Percentiles rank a stretch among this genome's conserved stretches.
Conservation (phyloP, 2,888 invertebrate species). For the Lydus trimaculatus region DNA sequence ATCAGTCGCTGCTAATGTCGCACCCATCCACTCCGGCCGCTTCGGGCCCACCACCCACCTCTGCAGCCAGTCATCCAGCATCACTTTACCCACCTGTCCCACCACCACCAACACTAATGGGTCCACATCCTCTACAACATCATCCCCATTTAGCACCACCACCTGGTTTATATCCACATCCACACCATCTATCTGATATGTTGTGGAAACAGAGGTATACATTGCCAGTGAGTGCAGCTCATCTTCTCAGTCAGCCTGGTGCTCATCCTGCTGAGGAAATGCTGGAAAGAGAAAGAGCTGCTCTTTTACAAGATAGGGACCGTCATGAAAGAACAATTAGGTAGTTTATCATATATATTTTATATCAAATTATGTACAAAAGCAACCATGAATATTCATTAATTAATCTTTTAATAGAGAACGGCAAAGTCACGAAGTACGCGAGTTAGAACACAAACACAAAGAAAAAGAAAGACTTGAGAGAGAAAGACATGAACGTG, state of each 20-base stretch:
- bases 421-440: slow-evolving; percentile 73
- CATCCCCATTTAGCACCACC: slow-evolving; percentile 52
- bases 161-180: slow-evolving; percentile 45
- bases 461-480: slow-evolving; percentile 61
- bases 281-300: slow-evolving; percentile 63
- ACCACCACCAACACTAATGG: slow-evolving; percentile 60
- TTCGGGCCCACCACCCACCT: slow-evolving; percentile 54
- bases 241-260: slow-evolving; percentile 57
- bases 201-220: slow-evolving; percentile 69
- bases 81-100: slow-evolving; percentile 46
- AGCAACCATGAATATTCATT: background rate
- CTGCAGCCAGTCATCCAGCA: slow-evolving; percentile 50
- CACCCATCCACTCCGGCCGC: slow-evolving; percentile 60
- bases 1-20: slow-evolving; percentile 68
- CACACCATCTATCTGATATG: slow-evolving; percentile 62
- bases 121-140: slow-evolving; percentile 53
- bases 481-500: slow-evolving; percentile 52
- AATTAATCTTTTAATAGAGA: slow-evolving; percentile 59
- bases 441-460: slow-evolving; percentile 69
- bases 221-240: slow-evolving; percentile 64
- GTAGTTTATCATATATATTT: slow-evolving; percentile 57
- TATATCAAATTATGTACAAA: too few relatives aligned
- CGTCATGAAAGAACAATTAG: slow-evolving; percentile 71
- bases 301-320: slow-evolving; percentile 69
- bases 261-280: slow-evolving; percentile 61